These are phyloP conservation scores for Agriopis aurantiaria DNA, from an alignment of 2,888 invertebrate genomes.

Conservation along the genomic window DNA sequence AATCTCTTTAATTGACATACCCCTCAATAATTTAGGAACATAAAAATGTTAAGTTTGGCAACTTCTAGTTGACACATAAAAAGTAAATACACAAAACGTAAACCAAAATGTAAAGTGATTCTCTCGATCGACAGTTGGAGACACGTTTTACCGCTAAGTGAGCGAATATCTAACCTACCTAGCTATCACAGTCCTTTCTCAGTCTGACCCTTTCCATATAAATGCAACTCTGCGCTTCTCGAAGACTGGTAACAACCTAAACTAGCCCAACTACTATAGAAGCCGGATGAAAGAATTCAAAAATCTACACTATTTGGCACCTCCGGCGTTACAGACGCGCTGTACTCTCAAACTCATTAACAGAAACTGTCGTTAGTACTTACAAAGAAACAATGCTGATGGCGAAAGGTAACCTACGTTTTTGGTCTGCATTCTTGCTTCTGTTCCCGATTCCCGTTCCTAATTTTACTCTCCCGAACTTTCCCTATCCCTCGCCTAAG, in stretches of 20 bases:
- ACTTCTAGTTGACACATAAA: conserved; percentile 59
- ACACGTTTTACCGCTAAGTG: conserved; percentile 80
- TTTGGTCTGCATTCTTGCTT: conserved; percentile 79
- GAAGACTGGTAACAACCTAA: conserved; percentile 84
- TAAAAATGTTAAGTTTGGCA: conserved; percentile 51
- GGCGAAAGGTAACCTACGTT: conserved; percentile 85
- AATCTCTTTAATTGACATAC: conserved; percentile 25
- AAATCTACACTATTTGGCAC: conserved; percentile 83
- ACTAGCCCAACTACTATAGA: conserved; percentile 77
- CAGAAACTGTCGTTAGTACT: conserved; percentile 64
- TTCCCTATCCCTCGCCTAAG: conserved; percentile 63
- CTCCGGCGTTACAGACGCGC: conserved; percentile 72
- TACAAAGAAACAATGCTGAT: conserved; percentile 74
- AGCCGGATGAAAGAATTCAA: conserved; percentile 75
- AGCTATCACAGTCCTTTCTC: conserved; percentile 86
- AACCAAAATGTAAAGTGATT: conserved; percentile 58
- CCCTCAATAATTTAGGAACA: conserved; percentile 52
- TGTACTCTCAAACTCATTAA: conserved; percentile 57
- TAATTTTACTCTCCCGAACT: conserved; percentile 51
- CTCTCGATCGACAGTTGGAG: conserved; percentile 66
- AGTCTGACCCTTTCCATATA: conserved; percentile 85
- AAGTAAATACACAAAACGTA: conserved; percentile 48
- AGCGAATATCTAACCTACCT: conserved; percentile 84
- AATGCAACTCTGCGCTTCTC: conserved; percentile 81
- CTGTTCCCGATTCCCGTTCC: conserved; percentile 53